Percentiles rank a stretch among this genome's conserved stretches.
Conservation (phyloP, 1,140 invertebrate genomes). For the Gryllus bimaculatus region DNA sequence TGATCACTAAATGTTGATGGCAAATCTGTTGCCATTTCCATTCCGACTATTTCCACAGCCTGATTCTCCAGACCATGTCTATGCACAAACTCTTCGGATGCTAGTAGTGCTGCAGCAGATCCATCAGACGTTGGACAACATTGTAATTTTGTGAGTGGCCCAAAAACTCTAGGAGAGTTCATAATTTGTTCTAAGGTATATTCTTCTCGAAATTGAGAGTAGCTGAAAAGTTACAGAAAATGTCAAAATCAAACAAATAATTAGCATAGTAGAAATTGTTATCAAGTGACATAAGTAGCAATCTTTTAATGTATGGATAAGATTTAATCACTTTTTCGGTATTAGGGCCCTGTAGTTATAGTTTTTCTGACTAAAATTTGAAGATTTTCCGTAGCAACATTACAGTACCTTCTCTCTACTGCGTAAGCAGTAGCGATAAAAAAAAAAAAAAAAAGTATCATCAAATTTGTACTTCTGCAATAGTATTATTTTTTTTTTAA, state of each 20-base stretch:
- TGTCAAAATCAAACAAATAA: neutral
- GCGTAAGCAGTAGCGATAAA: no score
- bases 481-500: no score
- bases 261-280: neutral
- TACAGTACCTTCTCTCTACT: no score
- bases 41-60: slow-evolving; percentile 90
- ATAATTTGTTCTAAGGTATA: slow-evolving; percentile 84
- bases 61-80: slow-evolving; percentile 67
- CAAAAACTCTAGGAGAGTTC: slow-evolving; percentile 74
- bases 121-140: slow-evolving; percentile 98
- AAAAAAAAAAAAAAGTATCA: no score
- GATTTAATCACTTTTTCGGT: no score
- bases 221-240: slow-evolving; percentile 35
- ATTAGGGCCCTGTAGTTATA: no score
- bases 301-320: no score
- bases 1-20: slow-evolving; percentile 73
- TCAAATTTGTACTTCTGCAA: no score
- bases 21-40: slow-evolving; percentile 93
- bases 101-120: slow-evolving; percentile 81
- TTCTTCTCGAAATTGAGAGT: slow-evolving; percentile 86
- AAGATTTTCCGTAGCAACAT: no score
- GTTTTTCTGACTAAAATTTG: no score
- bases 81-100: slow-evolving; percentile 82
- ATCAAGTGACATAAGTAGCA: no score
- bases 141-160: slow-evolving; percentile 87